Percentiles rank a stretch among this genome's conserved stretches.
Evolutionary conservation across 2,113 vertebrate species (phyloP).

Genomic region (Cichladusa arquata): DNA sequence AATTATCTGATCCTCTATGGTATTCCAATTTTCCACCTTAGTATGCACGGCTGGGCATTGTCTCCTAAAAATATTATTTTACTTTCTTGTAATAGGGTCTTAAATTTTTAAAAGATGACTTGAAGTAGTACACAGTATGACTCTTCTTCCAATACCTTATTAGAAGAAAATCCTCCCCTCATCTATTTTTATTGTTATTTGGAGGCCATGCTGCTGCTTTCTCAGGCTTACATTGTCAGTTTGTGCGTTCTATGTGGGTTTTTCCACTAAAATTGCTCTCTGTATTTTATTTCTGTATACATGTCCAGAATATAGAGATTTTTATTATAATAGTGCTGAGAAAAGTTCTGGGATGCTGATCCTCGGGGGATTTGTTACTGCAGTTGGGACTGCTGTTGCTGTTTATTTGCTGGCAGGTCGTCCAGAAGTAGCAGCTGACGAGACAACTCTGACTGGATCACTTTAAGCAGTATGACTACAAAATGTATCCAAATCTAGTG

Average conservation of each 20-base stretch:
- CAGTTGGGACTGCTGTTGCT: neutral
- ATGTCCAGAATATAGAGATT: neutral
- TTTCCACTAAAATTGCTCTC: neutral
- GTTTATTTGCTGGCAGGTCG: neutral
- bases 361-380: neutral
- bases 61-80: neutral
- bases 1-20: neutral
- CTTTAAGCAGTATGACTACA: neutral
- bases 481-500: neutral
- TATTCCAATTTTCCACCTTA: neutral
- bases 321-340: neutral
- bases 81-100: neutral
- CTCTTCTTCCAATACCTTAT: neutral
- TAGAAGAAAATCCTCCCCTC: neutral
- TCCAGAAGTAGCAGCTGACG: neutral
- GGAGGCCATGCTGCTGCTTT: neutral
- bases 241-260: neutral
- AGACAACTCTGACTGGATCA: neutral
- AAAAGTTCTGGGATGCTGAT: neutral
- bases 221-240: neutral
- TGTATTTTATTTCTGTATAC: neutral
- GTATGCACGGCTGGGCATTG: neutral
- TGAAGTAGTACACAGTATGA: neutral
- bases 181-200: neutral
- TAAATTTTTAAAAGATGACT: neutral